phyloP scores from a whole-genome alignment of 2,888 invertebrate species.

The Zelleria hepariella region DNA sequence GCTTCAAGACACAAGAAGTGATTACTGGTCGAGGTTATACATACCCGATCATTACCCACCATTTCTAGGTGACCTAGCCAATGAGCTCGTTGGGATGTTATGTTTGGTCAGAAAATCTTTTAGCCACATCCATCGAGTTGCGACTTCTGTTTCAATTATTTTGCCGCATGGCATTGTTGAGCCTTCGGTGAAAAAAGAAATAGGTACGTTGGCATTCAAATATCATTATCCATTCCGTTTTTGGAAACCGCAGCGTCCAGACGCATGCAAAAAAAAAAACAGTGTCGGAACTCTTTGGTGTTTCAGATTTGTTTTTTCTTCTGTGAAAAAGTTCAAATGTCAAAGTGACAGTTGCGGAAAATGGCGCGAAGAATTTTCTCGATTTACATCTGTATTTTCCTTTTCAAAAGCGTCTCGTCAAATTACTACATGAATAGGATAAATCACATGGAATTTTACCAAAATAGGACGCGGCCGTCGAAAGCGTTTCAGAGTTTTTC shows the following conservation, averaged over 20 bases:
- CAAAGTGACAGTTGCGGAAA: not conserved
- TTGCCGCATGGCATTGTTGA: not conserved
- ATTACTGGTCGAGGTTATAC: no score
- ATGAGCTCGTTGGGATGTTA: no score
- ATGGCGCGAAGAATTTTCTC: not conserved
- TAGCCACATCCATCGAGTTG: not conserved
- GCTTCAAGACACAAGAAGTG: no score
- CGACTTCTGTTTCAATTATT: not conserved
- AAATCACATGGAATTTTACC: constrained; percentile 55
- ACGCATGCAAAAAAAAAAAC: constrained; percentile 23
- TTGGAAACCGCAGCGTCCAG: constrained; percentile 32
- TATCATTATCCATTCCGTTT: constrained; percentile 47
- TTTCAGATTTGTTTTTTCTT: not conserved
- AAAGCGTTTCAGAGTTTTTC: constrained; percentile 58
- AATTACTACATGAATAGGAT: constrained; percentile 29
- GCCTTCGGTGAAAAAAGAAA: constrained; percentile 37
- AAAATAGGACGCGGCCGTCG: constrained; percentile 50
- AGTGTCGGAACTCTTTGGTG: not conserved
- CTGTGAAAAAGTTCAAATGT: not conserved
- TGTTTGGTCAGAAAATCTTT: no score
- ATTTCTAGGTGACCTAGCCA: no score
- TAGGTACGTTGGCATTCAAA: constrained; percentile 34
- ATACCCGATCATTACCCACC: no score
- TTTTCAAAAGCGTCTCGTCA: not conserved
- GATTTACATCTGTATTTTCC: not conserved